These are phyloP conservation scores for Ceratotherium simum DNA, from an alignment of 2,113 vertebrate species.

Conservation along the genomic window DNA sequence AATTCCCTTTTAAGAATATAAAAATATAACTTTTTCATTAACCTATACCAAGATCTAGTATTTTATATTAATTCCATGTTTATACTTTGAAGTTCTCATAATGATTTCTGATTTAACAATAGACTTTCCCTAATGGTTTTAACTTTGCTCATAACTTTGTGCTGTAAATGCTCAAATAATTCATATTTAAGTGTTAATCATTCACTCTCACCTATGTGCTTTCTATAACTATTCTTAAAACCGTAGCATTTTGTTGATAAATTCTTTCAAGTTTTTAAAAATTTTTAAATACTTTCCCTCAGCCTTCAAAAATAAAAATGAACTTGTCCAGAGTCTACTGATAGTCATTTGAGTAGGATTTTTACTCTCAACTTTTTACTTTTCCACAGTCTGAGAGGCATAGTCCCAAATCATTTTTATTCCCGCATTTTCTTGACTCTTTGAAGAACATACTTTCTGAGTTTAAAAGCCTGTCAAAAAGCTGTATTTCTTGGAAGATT, in stretches of 20 bases:
- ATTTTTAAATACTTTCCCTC: constrained; percentile 17
- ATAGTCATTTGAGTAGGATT: neutral
- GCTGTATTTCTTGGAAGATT: neutral
- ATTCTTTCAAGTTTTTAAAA: constrained; percentile 39
- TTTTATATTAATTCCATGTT: neutral
- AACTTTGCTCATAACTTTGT: neutral
- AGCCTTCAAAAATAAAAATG: constrained; percentile 46
- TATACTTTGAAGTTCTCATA: neutral
- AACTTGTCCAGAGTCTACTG: neutral
- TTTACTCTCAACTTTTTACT: constrained; percentile 50
- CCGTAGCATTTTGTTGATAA: neutral
- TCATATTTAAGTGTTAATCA: neutral
- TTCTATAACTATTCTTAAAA: neutral
- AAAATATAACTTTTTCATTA: neutral
- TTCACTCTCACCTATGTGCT: neutral
- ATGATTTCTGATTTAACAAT: neutral
- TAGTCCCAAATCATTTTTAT: neutral
- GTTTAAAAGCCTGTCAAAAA: constrained; percentile 12
- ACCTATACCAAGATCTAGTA: neutral
- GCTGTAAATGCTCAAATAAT: neutral
- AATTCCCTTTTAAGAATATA: neutral
- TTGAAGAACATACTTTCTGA: constrained; percentile 5
- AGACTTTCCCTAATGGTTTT: neutral
- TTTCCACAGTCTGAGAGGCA: neutral
- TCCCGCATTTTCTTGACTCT: neutral